phyloP scores from a whole-genome alignment of 2,888 invertebrate genomes.

The Melanargia galathea region DNA sequence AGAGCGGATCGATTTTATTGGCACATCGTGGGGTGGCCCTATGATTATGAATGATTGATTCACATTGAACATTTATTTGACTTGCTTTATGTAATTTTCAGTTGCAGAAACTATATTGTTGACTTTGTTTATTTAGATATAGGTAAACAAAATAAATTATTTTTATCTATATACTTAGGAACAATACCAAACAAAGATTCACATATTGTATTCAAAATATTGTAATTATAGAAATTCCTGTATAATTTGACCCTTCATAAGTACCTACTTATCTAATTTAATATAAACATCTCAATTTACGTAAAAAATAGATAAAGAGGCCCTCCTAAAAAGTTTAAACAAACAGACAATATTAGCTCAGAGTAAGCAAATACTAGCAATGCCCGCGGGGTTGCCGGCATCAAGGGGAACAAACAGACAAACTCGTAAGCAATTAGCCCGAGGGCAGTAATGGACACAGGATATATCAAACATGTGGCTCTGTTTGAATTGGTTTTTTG shows the following conservation, averaged over 20 bases:
- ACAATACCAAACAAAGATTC: no score
- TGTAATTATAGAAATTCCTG: no score
- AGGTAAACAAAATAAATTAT: background rate
- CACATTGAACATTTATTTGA: conserved; percentile 12
- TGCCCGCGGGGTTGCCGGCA: conserved; percentile 59
- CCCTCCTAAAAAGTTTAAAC: conserved; percentile 59
- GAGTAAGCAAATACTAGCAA: conserved; percentile 58
- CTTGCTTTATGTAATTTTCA: conserved; percentile 15
- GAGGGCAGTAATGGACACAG: conserved; percentile 57
- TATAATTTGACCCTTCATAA: background rate
- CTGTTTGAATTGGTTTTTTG: conserved; percentile 45
- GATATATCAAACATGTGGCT: conserved; percentile 51
- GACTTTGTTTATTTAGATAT: background rate
- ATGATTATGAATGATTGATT: conserved; percentile 45
- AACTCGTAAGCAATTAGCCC: conserved; percentile 68
- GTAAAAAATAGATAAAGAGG: conserved; percentile 13
- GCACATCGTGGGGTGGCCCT: conserved; percentile 25
- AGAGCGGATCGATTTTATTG: conserved; percentile 57
- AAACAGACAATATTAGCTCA: conserved; percentile 67
- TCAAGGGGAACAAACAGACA: conserved; percentile 59
- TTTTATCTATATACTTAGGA: no score
- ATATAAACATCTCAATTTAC: conserved; percentile 24
- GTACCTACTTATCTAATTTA: no score
- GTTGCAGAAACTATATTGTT: background rate
- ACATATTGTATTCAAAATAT: no score